Conservation (phyloP, 2,888 invertebrate species). For the Laspeyria flexula region DNA sequence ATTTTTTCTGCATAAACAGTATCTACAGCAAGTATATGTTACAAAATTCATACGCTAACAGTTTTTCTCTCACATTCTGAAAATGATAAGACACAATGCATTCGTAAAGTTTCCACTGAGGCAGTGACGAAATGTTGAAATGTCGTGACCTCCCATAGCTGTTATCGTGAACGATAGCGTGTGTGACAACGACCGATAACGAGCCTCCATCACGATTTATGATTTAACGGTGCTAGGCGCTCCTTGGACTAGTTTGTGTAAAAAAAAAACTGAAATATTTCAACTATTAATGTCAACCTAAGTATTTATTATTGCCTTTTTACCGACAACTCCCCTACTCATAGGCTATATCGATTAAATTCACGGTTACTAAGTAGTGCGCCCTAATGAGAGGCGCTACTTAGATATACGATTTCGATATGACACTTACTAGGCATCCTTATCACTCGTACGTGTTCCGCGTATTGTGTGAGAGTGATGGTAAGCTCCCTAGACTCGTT, state of each 20-base stretch:
- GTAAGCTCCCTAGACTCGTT: too few relatives aligned
- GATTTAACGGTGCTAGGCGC: slow-evolving; percentile 35
- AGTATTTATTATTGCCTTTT: too few relatives aligned
- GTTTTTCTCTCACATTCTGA: slow-evolving; percentile 40
- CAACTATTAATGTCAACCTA: too few relatives aligned
- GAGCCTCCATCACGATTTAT: slow-evolving; percentile 37
- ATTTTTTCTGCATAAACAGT: background rate
- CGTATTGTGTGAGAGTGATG: too few relatives aligned
- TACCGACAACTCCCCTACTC: too few relatives aligned
- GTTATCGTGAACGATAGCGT: slow-evolving; percentile 58
- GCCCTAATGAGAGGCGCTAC: too few relatives aligned
- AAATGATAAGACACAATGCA: slow-evolving; percentile 19
- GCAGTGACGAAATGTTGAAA: slow-evolving; percentile 42
- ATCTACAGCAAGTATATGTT: background rate
- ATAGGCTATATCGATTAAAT: too few relatives aligned
- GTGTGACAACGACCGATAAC: slow-evolving; percentile 55
- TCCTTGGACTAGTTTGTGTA: slow-evolving; percentile 9
- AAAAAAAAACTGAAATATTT: slow-evolving; percentile 1
- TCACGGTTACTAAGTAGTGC: too few relatives aligned
- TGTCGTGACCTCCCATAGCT: slow-evolving; percentile 61
- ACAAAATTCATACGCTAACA: slow-evolving; percentile 10
- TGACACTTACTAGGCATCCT: too few relatives aligned
- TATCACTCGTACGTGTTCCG: too few relatives aligned
- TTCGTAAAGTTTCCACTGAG: slow-evolving; percentile 43
- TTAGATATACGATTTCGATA: too few relatives aligned